Conservation (phyloP, 2,113 vertebrate genomes). For the Gallinago paraguaiae region DNA sequence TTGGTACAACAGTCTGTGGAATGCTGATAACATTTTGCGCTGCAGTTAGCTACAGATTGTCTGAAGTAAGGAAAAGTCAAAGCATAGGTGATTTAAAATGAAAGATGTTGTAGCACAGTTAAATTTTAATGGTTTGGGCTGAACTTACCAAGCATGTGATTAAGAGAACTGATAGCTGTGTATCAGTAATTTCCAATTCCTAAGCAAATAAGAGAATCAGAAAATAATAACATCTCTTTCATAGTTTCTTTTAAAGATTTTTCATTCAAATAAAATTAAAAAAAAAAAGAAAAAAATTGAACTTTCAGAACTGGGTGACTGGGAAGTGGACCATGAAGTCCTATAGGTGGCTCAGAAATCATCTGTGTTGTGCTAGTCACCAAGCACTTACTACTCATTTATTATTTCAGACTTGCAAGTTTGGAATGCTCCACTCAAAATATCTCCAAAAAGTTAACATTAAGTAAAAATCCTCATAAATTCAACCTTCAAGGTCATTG, state of each 20-base stretch:
- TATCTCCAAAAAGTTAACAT: not conserved
- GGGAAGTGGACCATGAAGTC: not conserved
- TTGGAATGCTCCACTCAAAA: not conserved
- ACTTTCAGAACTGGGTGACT: not conserved
- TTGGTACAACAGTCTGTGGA: constrained; percentile 54
- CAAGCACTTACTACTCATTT: not conserved
- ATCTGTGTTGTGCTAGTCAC: not conserved
- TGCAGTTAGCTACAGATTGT: constrained; percentile 23
- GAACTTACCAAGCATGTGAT: not conserved
- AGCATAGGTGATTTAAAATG: not conserved
- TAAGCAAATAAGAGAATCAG: not conserved
- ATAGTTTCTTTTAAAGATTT: not conserved
- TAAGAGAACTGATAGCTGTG: not conserved
- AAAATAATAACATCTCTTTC: not conserved
- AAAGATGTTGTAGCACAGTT: not conserved
- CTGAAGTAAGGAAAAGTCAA: constrained; percentile 2
- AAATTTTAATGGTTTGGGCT: not conserved
- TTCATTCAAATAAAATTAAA: not conserved
- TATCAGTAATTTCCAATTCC: not conserved
- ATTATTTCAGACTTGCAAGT: not conserved
- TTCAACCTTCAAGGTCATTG: not conserved
- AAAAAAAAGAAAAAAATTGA: not conserved
- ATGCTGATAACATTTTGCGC: constrained; percentile 60
- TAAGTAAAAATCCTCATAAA: not conserved
- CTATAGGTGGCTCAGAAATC: not conserved